A percentile compares a stretch with the other conserved stretches of the same genome.
phyloP scores from a whole-genome alignment of 2,797 vertebrate genomes.

The Malurus splendens region DNA sequence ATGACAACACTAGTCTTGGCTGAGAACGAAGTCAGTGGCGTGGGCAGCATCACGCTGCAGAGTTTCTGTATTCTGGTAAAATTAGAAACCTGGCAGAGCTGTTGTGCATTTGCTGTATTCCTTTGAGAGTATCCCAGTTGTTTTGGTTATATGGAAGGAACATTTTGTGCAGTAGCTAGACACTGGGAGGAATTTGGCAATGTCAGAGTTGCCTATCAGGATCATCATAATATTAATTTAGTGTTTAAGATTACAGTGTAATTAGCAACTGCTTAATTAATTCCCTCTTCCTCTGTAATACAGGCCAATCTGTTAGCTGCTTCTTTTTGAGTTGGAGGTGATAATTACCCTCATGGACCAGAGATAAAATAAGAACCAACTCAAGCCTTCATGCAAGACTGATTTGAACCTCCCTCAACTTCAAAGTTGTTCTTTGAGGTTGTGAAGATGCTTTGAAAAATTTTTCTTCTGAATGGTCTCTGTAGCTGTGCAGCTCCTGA shows the following conservation, averaged over 20 bases:
- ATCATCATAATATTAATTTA: constrained; percentile 55
- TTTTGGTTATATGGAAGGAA: background rate
- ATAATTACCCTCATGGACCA: constrained; percentile 31
- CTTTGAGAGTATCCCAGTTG: background rate
- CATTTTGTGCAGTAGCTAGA: background rate
- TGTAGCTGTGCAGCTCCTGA: background rate
- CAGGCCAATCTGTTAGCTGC: constrained; percentile 44
- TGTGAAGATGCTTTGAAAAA: constrained; percentile 4
- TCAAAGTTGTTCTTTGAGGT: constrained; percentile 29
- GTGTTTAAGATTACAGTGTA: constrained; percentile 52
- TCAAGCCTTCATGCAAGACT: constrained; percentile 19
- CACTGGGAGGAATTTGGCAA: constrained; percentile 25
- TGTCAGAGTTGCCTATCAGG: constrained; percentile 52
- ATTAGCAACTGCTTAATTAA: constrained; percentile 50
- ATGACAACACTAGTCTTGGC: background rate
- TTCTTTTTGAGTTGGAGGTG: constrained; percentile 50
- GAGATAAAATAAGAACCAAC: constrained; percentile 40
- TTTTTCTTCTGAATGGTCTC: background rate
- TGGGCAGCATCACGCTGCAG: background rate
- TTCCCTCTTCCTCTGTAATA: constrained; percentile 32
- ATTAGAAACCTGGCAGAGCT: background rate
- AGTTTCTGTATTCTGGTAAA: background rate
- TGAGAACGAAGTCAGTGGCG: background rate
- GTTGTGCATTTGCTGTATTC: background rate
- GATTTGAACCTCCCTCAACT: constrained; percentile 1